A percentile compares a stretch with the other conserved stretches of the same genome.
These are phyloP conservation scores for Malaclemys terrapin DNA, from an alignment of 2,113 vertebrate genomes.

Conservation along the genomic window DNA sequence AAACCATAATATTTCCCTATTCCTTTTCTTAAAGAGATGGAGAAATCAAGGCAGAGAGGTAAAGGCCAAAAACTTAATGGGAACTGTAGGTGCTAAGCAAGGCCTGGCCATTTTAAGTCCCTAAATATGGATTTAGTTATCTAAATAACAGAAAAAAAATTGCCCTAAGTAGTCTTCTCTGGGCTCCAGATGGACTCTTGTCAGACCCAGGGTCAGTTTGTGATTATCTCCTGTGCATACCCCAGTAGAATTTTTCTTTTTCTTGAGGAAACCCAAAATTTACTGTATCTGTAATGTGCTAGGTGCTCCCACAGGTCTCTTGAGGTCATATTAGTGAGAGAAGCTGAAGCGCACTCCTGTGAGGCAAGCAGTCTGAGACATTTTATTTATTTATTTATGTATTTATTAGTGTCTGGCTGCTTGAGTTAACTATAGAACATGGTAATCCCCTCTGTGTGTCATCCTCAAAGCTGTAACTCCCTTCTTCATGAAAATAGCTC, in stretches of 20 bases:
- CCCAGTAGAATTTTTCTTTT: neutral
- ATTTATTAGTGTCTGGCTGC: neutral
- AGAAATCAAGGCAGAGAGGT: rapidly evolving
- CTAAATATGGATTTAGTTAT: rapidly evolving
- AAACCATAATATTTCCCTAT: rapidly evolving
- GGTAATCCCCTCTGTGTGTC: neutral
- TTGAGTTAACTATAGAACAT: neutral
- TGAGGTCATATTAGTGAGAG: neutral
- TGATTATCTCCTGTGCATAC: neutral
- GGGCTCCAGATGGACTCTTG: neutral
- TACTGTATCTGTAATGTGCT: neutral
- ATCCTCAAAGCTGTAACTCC: neutral
- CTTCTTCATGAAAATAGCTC: neutral
- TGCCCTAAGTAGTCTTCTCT: neutral
- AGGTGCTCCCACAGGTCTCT: neutral
- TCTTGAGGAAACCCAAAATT: neutral
- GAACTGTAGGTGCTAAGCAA: rapidly evolving
- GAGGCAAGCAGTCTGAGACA: neutral
- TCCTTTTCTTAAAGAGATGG: neutral
- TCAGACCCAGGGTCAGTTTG: neutral
- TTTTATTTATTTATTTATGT: neutral
- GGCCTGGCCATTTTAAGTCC: rapidly evolving
- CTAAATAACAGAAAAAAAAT: rapidly evolving
- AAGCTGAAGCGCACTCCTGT: neutral
- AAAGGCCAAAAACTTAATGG: neutral